Evolutionary conservation across 2,888 invertebrate species (phyloP), one percentile per base, ranked within the genome.

Genomic region (Diaperis boleti): DNA sequence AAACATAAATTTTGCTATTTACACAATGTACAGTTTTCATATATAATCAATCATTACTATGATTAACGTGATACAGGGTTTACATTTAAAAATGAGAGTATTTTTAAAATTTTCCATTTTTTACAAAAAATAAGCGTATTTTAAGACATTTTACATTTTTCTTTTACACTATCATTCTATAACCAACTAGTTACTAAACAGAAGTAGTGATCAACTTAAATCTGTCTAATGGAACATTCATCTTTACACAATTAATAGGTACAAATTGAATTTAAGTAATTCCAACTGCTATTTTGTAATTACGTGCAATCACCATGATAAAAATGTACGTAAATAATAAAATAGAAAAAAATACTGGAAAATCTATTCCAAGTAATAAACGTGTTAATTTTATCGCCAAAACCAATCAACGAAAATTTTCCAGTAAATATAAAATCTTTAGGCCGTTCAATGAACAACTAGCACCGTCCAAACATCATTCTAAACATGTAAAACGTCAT

Each of bases 1-100:
- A 73, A 74, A 72, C 70, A 72, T 70, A 73, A 73, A 72, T 74
- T 73, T 74, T 67, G 71, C 69, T 74, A 73, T 74, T 59, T 74
- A 74, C 73, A 74, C 66, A 70, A 72, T 72, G 62, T 73, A 72
- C 70, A 72, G 33, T 50, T 49, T 69, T 70, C 41, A 45, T 59
- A 59, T 41, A n/a, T n/a, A n/a, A n/a, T n/a, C 44, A 54, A 64
- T 35, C 35, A 49, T 62, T 37, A 62, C 42, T 59, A 52, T 45
- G 18, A 35, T 64, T 35, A 64, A 64, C 60, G 42, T 50, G 44
- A 55, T 60, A 64, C 67, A 69, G 61, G 68, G 66, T 73, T 68
- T 69, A 71, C 68, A 68, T 69, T 66, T 62, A 68, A 62, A 65
- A 67, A 59, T 41, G 29, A 56, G 70, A 71, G 69, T 71, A 71